phyloP scores from a whole-genome alignment of 2,113 vertebrate species.

The Neotoma lepida region DNA sequence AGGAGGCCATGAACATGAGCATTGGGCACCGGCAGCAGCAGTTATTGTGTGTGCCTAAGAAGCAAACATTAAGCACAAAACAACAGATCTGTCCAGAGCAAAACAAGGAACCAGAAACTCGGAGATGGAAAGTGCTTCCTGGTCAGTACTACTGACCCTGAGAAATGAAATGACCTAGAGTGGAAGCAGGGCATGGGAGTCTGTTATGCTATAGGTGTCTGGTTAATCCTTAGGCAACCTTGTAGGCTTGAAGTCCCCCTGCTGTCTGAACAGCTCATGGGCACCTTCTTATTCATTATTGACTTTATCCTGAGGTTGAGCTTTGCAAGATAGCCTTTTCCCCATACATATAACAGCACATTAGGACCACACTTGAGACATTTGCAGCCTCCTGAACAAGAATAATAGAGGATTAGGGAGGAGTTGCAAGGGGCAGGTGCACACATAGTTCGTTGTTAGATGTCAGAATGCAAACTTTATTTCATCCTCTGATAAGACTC shows the following conservation, averaged over 20 bases:
- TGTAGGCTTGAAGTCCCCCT: neutral
- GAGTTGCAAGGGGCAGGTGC: neutral
- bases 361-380: neutral
- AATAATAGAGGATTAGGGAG: neutral
- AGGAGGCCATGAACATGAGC: neutral
- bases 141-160: neutral
- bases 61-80: neutral
- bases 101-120: neutral
- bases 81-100: neutral
- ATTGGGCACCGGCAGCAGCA: neutral
- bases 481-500: neutral
- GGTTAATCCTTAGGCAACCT: neutral
- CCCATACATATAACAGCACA: neutral
- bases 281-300: neutral
- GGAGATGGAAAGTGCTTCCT: neutral
- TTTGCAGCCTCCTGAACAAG: neutral
- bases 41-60: neutral
- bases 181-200: neutral
- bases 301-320: neutral
- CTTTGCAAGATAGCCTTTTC: neutral
- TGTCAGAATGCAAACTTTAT: neutral
- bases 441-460: neutral
- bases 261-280: no score
- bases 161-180: neutral
- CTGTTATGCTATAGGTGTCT: neutral